Evolutionary conservation across 2,113 vertebrate genomes (phyloP).

Genomic region (Perca fluviatilis): DNA sequence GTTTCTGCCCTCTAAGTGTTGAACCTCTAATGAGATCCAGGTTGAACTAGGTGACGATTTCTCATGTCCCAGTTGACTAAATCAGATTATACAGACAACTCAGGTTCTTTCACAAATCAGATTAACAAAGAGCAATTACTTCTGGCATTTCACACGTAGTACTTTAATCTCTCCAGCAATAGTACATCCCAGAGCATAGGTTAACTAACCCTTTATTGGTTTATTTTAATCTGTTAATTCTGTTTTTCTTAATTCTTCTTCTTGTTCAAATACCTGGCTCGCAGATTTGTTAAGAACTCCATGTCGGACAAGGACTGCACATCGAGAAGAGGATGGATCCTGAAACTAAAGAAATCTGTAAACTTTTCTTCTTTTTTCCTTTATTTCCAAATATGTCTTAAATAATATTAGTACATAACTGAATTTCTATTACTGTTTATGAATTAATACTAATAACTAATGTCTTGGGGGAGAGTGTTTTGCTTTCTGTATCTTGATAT

Average conservation of each 20-base stretch:
- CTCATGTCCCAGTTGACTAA: conserved; percentile 54
- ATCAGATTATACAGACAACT: conserved; percentile 80
- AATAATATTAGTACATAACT: background rate
- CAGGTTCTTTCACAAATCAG: conserved; percentile 65
- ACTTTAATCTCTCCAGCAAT: conserved; percentile 78
- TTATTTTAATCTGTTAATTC: conserved; percentile 69
- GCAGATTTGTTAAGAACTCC: conserved; percentile 23
- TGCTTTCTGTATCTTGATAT: background rate
- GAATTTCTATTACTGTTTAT: background rate
- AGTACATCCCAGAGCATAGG: conserved; percentile 74
- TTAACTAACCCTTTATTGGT: conserved; percentile 69
- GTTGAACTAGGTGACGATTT: conserved; percentile 34
- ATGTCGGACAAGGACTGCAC: conserved; percentile 21
- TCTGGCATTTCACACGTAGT: conserved; percentile 72
- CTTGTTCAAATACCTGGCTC: conserved; percentile 32
- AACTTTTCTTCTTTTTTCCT: background rate
- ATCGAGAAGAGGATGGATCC: conserved; percentile 52
- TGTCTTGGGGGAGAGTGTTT: background rate
- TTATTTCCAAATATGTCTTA: conserved; percentile 36
- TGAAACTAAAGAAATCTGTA: conserved; percentile 36
- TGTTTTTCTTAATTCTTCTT: conserved; percentile 22
- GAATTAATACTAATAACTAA: background rate
- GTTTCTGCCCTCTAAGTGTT: background rate
- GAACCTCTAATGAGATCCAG: background rate
- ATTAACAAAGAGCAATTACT: conserved; percentile 75